A percentile compares a stretch with the other conserved stretches of the same genome.
Evolutionary conservation across 1,140 invertebrate genomes (phyloP).

Genomic region (Homarus americanus): DNA sequence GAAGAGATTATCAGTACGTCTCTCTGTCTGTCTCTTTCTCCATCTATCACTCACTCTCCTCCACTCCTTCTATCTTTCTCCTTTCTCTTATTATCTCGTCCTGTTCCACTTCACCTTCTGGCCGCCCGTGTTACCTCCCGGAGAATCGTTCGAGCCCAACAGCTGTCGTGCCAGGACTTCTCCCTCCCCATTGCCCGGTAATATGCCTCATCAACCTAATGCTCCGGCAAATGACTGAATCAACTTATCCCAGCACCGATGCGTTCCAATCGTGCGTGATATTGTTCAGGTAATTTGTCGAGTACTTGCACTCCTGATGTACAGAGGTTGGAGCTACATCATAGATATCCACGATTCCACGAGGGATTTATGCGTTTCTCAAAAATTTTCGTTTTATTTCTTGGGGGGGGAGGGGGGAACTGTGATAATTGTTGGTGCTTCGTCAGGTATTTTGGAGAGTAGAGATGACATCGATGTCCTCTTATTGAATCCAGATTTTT

Average conservation of each 20-base stretch:
- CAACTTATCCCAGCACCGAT: background rate
- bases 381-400: too few species aligned
- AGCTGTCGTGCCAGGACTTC: too few species aligned
- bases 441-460: too few species aligned
- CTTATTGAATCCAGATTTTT: too few species aligned
- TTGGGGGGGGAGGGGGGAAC: too few species aligned
- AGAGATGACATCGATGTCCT: too few species aligned
- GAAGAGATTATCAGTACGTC: too few species aligned
- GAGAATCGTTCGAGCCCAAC: too few species aligned
- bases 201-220: background rate
- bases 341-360: too few species aligned
- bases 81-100: background rate
- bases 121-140: background rate
- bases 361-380: too few species aligned
- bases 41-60: slow-evolving; percentile 2
- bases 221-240: background rate
- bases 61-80: background rate
- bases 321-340: too few species aligned
- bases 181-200: background rate
- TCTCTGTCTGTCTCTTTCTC: background rate
- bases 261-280: background rate
- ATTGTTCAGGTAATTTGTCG: background rate
- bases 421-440: too few species aligned
- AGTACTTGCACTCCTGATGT: background rate
- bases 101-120: background rate